Evolutionary conservation across 1,140 invertebrate genomes (phyloP).

Genomic region (Pseudomyrmex concolor): DNA sequence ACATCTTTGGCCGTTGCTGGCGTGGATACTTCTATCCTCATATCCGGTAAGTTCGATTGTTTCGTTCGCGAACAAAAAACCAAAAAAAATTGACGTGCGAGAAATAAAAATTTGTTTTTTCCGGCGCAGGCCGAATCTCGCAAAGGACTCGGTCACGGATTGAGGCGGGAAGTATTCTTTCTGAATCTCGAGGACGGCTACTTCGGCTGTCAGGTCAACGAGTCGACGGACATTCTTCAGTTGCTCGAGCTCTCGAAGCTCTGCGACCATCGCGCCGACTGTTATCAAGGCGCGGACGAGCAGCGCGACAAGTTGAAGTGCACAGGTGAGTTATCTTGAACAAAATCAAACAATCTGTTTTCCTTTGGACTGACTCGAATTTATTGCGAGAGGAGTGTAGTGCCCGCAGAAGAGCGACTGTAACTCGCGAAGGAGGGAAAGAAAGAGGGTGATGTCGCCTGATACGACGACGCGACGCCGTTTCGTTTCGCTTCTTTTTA

Average conservation of each 20-base stretch:
- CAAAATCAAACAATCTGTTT: not conserved
- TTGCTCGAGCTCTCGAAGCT: constrained; percentile 97
- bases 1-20: constrained; percentile 90
- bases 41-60: constrained; percentile 84
- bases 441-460: constrained; percentile 24
- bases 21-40: constrained; percentile 88
- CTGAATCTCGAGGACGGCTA: constrained; percentile 98
- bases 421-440: not conserved
- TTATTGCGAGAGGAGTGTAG: not conserved
- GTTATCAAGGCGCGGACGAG: constrained; percentile 96
- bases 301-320: constrained; percentile 95
- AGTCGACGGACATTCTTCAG: constrained; percentile 96
- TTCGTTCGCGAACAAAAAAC: no score
- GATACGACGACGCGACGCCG: constrained; percentile 38
- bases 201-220: constrained; percentile 98
- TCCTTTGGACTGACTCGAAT: not conserved
- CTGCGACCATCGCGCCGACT: constrained; percentile 95
- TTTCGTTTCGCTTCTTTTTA: constrained; percentile 54
- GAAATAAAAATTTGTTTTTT: not conserved
- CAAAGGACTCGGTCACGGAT: constrained; percentile 91
- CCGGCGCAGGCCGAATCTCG: constrained; percentile 89
- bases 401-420: not conserved
- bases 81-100: not conserved
- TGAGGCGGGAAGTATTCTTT: constrained; percentile 96
- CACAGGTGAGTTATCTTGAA: constrained; percentile 88